Evolutionary conservation across 1,140 invertebrate species (phyloP).

Genomic region (Littorina saxatilis): DNA sequence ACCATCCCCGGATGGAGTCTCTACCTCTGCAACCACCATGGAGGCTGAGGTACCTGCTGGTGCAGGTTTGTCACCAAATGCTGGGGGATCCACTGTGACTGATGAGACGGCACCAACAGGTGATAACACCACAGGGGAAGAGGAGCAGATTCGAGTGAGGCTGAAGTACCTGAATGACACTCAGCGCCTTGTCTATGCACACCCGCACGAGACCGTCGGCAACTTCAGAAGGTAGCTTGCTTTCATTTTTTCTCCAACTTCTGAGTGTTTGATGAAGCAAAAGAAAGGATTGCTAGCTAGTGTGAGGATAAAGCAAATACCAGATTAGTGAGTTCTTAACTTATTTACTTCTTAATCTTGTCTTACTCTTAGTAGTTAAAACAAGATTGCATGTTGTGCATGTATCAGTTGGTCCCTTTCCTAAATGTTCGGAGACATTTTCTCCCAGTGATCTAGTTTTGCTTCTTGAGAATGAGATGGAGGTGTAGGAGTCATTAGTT

Average conservation of each 20-base stretch:
- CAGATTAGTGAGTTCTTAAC: not conserved
- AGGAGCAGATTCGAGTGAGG: constrained; percentile 83
- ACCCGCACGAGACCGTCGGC: constrained; percentile 84
- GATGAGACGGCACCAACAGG: not conserved
- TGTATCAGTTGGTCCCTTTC: no score
- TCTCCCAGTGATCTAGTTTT: no score
- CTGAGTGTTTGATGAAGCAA: not conserved
- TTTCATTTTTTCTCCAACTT: not conserved
- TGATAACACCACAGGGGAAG: not conserved
- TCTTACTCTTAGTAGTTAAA: no score
- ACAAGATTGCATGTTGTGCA: no score
- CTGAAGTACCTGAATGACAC: constrained; percentile 93
- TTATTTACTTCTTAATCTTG: not conserved
- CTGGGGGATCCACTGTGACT: no score
- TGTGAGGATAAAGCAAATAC: not conserved
- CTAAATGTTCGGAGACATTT: no score
- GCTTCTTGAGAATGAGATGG: no score
- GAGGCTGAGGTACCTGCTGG: no score
- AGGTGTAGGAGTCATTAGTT: no score
- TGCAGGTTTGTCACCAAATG: no score
- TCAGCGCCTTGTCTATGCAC: constrained; percentile 86
- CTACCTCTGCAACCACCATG: no score
- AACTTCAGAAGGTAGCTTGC: constrained; percentile 91
- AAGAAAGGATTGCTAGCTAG: not conserved
- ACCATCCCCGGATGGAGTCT: no score